Conservation (phyloP, 2,888 invertebrate genomes). For the Spodoptera picta region DNA sequence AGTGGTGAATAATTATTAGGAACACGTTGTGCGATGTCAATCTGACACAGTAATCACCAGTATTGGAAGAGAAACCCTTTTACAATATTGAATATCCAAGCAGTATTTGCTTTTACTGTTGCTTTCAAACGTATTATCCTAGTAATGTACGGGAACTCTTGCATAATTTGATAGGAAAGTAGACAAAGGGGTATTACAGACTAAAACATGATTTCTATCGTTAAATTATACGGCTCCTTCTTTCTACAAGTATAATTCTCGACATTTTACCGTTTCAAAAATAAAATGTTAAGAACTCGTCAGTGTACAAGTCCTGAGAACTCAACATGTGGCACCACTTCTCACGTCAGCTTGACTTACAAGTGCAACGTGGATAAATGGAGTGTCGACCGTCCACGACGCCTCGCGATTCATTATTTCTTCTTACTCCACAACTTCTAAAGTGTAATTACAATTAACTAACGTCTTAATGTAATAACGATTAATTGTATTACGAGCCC, state of each 20-base stretch:
- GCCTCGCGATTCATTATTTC: constrained; percentile 36
- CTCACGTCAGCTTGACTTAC: constrained; percentile 35
- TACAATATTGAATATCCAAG: no score
- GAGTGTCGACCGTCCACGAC: constrained; percentile 34
- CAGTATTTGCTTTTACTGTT: no score
- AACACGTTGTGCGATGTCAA: constrained; percentile 14
- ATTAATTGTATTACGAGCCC: constrained; percentile 21
- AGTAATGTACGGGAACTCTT: no score
- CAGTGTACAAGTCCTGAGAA: constrained; percentile 36
- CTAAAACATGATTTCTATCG: background rate
- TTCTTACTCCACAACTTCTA: constrained; percentile 20
- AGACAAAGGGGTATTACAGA: no score
- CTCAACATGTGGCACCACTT: constrained; percentile 37
- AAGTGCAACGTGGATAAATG: constrained; percentile 47
- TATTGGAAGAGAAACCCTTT: no score
- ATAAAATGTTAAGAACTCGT: constrained; percentile 7
- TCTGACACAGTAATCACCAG: constrained; percentile 2
- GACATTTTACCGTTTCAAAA: background rate
- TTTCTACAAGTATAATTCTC: no score
- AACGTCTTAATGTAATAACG: constrained; percentile 22
- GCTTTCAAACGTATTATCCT: no score
- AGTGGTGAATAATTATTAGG: constrained; percentile 19
- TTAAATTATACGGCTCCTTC: constrained; percentile 9
- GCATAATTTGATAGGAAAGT: no score
- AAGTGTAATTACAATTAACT: constrained; percentile 33